Base-by-base conservation (phyloP, 2,888 invertebrate genomes). In the Hypena proboscidalis region DNA sequence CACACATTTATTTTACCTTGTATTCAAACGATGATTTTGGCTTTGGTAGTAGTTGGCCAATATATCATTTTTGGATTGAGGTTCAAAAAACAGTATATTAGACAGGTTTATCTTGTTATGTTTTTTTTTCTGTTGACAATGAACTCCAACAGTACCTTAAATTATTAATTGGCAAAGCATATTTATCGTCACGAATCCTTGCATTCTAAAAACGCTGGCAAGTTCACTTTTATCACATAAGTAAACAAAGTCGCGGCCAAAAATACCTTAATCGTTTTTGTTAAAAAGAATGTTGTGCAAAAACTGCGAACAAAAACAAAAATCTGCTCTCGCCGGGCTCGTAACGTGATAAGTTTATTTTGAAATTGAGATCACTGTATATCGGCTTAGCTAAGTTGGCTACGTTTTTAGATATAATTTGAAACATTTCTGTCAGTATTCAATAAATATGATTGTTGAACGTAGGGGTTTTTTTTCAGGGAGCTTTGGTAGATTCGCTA, bases 261-360 rank as follows among this genome's bases (percentile, higher is more conserved):
- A 63, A 67, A 52, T 55, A 56, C 58, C 70, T 60, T 68, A 67
- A 72, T 61, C 70, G 68, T 77, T 85, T 86, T 79, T 79, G 68
- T 70, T 52, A 49, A 56, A 67, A 62, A 75, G 77, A 81, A 80
- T 80, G 73, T 77, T 74, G 77, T 78, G 81, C 86, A 88, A 87
- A 87, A 89, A 85, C 70, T 60, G 37, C 40, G 26, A 55, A 80
- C 79, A 87, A 88, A 87, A 87, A 86, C 74, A 50, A 60, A 80
- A 87, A 81, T 80, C 79, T 75, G 67, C 76, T 73, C 63, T 46
- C 57, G 65, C 58, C 66, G 71, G 68, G 67, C 74, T 71, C 65
- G 76, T 77, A 80, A 85, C 77, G 77, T 79, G 88, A 89, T 88
- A 86, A 85, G 85, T 88, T 89, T 89, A 83, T 87, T 86, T 86